phyloP scores from a whole-genome alignment of 2,113 vertebrate genomes.

The Nibea albiflora region DNA sequence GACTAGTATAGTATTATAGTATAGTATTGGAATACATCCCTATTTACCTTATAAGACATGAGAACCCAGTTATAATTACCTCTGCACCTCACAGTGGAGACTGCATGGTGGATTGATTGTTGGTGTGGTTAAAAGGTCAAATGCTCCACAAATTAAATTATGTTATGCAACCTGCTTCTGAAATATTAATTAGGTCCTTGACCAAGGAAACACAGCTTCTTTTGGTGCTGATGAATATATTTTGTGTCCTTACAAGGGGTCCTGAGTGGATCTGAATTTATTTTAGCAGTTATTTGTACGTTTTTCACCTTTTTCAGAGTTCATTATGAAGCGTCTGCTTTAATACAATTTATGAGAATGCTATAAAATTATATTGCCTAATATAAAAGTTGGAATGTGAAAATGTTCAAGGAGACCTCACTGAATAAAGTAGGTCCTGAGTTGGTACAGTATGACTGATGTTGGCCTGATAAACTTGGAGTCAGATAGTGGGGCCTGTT shows the following conservation, averaged over 20 bases:
- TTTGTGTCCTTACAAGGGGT: slow-evolving; percentile 9
- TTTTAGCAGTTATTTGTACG: not conserved
- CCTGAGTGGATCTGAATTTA: slow-evolving; percentile 8
- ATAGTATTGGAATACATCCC: not conserved
- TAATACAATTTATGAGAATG: not conserved
- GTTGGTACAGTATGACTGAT: too few relatives aligned
- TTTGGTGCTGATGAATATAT: slow-evolving; percentile 1
- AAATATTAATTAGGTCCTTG: slow-evolving; percentile 29
- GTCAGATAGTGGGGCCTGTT: too few relatives aligned
- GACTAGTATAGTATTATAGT: not conserved
- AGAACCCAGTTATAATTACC: slow-evolving; percentile 8
- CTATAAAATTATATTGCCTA: not conserved
- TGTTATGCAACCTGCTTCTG: slow-evolving; percentile 12
- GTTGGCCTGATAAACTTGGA: too few relatives aligned
- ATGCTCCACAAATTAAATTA: slow-evolving; percentile 1
- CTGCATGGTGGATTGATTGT: slow-evolving; percentile 15
- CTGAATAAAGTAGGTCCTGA: too few relatives aligned
- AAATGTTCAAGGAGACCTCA: not conserved
- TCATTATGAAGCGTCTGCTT: not conserved
- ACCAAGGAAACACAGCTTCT: not conserved
- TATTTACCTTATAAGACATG: too few relatives aligned
- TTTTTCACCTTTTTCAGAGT: not conserved
- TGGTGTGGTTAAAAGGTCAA: slow-evolving; percentile 39
- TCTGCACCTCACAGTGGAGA: not conserved
- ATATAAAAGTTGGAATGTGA: not conserved